Evolutionary conservation across 2,113 vertebrate genomes (phyloP).

Genomic region (Archocentrus centrarchus): DNA sequence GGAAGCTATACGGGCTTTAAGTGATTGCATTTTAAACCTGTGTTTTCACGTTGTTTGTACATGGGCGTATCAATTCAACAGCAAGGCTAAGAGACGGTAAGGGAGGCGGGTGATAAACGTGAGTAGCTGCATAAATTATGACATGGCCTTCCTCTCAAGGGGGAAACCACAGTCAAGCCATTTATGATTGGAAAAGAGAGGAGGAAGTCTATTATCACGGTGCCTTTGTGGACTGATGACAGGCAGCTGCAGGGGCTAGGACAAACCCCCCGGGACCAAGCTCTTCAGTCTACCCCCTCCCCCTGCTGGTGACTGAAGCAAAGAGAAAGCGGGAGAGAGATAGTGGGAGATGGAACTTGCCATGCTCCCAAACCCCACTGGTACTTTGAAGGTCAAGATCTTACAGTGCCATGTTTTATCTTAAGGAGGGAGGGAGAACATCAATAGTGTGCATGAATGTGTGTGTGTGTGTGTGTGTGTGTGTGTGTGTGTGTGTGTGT

Average conservation of each 20-base stretch:
- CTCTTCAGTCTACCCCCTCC: neutral
- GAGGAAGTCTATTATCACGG: constrained; percentile 74
- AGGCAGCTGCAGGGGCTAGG: constrained; percentile 53
- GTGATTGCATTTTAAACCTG: neutral
- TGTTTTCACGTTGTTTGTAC: constrained; percentile 6
- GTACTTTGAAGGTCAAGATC: constrained; percentile 57
- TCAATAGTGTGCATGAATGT: neutral
- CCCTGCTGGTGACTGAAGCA: constrained; percentile 13
- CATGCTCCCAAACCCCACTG: constrained; percentile 19
- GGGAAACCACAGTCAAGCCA: constrained; percentile 63
- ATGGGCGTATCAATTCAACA: constrained; percentile 11
- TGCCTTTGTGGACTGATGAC: constrained; percentile 64
- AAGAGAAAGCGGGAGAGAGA: constrained; percentile 16
- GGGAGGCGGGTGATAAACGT: constrained; percentile 15
- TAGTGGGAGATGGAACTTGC: constrained; percentile 18
- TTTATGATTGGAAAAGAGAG: constrained; percentile 74
- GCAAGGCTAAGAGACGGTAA: neutral
- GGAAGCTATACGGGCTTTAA: constrained; percentile 11
- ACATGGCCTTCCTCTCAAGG: constrained; percentile 67
- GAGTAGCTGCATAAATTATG: constrained; percentile 74
- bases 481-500: neutral
- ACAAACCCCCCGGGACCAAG: constrained; percentile 46
- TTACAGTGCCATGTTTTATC: constrained; percentile 26
- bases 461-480: neutral
- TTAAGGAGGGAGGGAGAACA: neutral